Conservation (phyloP, 1,140 invertebrate species). For the Vanessa atalanta region DNA sequence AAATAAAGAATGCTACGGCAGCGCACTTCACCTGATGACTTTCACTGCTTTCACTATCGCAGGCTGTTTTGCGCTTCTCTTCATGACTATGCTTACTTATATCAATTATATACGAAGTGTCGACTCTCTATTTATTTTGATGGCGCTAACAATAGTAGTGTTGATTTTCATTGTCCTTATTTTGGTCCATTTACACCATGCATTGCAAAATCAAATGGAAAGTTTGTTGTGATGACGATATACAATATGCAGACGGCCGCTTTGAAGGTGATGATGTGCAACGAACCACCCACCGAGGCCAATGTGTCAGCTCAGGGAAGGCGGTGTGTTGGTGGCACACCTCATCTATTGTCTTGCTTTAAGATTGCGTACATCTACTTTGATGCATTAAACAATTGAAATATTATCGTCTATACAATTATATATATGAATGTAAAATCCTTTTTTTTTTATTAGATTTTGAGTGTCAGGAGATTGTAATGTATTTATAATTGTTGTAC, state of each 20-base stretch:
- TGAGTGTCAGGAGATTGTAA: too few relatives aligned
- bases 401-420: background rate
- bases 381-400: conserved; percentile 20
- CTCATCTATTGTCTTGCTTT: conserved; percentile 58
- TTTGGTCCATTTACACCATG: conserved; percentile 54
- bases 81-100: conserved; percentile 50
- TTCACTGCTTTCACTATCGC: conserved; percentile 76
- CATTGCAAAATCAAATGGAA: conserved; percentile 74
- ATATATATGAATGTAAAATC: background rate
- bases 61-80: conserved; percentile 58
- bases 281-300: conserved; percentile 63
- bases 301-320: conserved; percentile 49
- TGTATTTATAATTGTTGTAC: too few relatives aligned
- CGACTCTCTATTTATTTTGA: conserved; percentile 76
- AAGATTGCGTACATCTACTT: conserved; percentile 44
- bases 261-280: conserved; percentile 70
- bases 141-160: conserved; percentile 63
- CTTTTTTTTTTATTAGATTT: background rate
- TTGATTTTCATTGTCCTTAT: conserved; percentile 71
- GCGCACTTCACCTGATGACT: conserved; percentile 53
- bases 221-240: conserved; percentile 56
- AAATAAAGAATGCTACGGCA: conserved; percentile 51
- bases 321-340: conserved; percentile 59
- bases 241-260: conserved; percentile 59
- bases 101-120: conserved; percentile 46